phyloP scores from a whole-genome alignment of 2,888 invertebrate genomes.

The Seladonia tumulorum region DNA sequence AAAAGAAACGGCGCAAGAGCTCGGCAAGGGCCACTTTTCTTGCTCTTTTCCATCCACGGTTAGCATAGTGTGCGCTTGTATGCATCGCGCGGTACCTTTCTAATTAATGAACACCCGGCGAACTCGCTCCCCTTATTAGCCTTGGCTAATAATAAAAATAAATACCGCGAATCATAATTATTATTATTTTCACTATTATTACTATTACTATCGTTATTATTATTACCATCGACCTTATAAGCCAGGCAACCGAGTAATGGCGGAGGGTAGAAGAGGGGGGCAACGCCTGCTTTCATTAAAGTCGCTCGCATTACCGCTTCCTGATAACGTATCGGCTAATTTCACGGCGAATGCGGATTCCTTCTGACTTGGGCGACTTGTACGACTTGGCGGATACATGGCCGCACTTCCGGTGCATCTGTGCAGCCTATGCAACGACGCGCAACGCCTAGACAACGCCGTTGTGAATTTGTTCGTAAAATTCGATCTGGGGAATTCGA shows the following conservation, averaged over 20 bases:
- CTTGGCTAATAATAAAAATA: neutral
- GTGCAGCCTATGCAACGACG: too few species aligned
- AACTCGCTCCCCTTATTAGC: neutral
- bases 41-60: neutral
- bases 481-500: too few species aligned
- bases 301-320: neutral
- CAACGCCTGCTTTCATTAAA: neutral
- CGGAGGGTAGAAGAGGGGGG: neutral
- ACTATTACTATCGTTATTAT: neutral
- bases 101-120: slow-evolving; percentile 2
- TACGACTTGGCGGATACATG: too few species aligned
- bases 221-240: neutral
- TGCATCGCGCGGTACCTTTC: neutral
- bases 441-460: too few species aligned
- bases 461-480: too few species aligned
- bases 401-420: too few species aligned
- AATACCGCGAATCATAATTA: neutral
- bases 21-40: neutral
- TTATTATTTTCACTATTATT: neutral
- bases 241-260: neutral
- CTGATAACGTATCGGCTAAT: neutral
- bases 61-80: neutral
- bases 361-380: too few species aligned
- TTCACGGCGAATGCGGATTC: neutral
- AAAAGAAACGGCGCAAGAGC: neutral